A percentile compares a stretch with the other conserved stretches of the same genome.
Conservation (phyloP, 2,888 invertebrate genomes). For the Megastigmus dorsalis region DNA sequence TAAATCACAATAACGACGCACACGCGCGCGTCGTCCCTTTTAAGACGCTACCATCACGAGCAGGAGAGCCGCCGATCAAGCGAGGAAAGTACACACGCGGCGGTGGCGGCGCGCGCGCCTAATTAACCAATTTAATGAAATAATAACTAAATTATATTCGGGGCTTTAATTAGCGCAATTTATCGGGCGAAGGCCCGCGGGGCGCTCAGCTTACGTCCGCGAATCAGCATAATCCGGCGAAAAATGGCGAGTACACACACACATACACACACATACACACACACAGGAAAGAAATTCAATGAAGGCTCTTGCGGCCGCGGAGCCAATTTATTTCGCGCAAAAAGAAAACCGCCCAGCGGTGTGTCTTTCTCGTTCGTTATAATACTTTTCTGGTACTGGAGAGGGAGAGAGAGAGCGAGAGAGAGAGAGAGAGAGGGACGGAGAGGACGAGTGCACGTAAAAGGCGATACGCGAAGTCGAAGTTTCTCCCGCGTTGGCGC, state of each 20-base stretch:
- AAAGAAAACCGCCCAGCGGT: conserved; percentile 5
- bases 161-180: conserved; percentile 28
- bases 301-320: not conserved
- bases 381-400: not conserved
- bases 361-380: conserved; percentile 4
- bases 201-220: not conserved
- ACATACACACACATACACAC: too few relatives aligned
- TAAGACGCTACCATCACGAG: too few relatives aligned
- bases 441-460: not conserved
- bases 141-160: conserved; percentile 19
- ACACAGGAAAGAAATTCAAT: conserved; percentile 28
- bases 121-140: conserved; percentile 17
- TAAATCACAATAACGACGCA: too few relatives aligned
- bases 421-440: too few relatives aligned
- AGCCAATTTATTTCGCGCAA: conserved; percentile 28
- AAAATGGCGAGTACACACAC: conserved; percentile 17
- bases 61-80: too few relatives aligned
- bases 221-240: conserved; percentile 14
- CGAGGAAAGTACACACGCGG: too few relatives aligned
- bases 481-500: conserved; percentile 20
- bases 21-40: too few relatives aligned
- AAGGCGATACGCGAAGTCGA: conserved; percentile 21
- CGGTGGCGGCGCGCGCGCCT: not conserved
- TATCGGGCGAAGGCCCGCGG: not conserved
- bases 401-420: too few relatives aligned